Conservation (phyloP, 2,113 vertebrate genomes). For the Thalassoma bifasciatum region DNA sequence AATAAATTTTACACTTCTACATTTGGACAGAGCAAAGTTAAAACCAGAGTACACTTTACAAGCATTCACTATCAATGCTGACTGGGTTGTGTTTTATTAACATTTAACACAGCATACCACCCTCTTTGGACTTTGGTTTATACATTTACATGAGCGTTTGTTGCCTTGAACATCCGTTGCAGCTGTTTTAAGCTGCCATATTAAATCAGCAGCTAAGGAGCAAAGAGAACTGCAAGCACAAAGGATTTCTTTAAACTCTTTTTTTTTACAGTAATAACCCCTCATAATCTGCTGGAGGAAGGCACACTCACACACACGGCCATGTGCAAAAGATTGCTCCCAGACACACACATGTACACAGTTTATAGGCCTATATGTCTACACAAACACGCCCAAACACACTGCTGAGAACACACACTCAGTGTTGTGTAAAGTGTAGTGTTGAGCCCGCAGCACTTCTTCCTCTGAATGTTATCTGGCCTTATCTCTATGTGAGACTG, state of each 20-base stretch:
- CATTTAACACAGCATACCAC: too few relatives aligned
- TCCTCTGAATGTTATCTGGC: conserved; percentile 81
- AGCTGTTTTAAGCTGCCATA: conserved; percentile 10
- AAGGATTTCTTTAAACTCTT: conserved; percentile 34
- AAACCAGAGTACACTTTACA: neutral
- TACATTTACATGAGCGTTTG: neutral
- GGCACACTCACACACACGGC: conserved; percentile 39
- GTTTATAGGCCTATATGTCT: conserved; percentile 47
- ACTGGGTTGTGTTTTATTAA: too few relatives aligned
- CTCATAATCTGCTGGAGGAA: conserved; percentile 56
- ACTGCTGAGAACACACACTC: conserved; percentile 11
- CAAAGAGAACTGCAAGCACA: conserved; percentile 33
- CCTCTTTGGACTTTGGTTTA: too few relatives aligned
- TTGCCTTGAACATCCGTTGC: neutral
- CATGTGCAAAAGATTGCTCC: conserved; percentile 59
- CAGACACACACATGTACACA: conserved; percentile 64
- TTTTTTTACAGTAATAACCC: conserved; percentile 51
- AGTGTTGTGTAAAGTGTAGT: conserved; percentile 36
- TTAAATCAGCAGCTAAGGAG: conserved; percentile 24
- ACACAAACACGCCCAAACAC: conserved; percentile 26
- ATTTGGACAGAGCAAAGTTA: neutral
- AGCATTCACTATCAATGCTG: too few relatives aligned
- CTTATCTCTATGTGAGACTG: conserved; percentile 82
- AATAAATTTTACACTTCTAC: neutral
- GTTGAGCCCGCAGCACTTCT: conserved; percentile 73